Evolutionary conservation across 1,140 invertebrate species (phyloP), one percentile per base, ranked within the genome.

Genomic region (Campoletis sonorensis): DNA sequence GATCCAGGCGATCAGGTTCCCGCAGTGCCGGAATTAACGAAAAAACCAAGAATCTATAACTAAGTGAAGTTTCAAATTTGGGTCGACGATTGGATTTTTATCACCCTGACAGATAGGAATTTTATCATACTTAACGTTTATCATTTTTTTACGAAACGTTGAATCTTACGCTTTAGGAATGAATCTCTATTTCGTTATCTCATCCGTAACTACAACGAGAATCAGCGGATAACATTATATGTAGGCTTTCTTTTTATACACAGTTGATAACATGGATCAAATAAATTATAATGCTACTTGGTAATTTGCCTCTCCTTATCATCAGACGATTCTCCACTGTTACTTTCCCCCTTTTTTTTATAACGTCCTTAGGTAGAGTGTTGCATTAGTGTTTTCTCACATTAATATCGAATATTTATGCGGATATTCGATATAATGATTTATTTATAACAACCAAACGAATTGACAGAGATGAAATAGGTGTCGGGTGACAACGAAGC

Each of bases 1-100:
- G 84, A 79, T 18, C 54, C 78, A 15, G 13, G 72, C 4, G 78
- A 81, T 78, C 84, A 83, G 78, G 81, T 33, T 15, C 79, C 79
- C 33, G 82, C 73, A 4, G 30, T 83, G 3, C 26, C 79, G 18
- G 89, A 87, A 79, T 82, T 76, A 16, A 85, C 85, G 27, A 91
- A 91, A 82, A 88, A 87, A 84, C 86, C 87, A 70, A 86, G 89
- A 13, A 76, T 90, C 26, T 64, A 87, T 54, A 88, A 84, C 72
- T 85, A 82, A 80, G 4, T 64, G 45, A 18, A 33, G 13, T 33
- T 51, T 37, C 26, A 54, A 49, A 23, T 61, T 58, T 72, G 23
- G 78, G 23, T 64, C 54, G 54, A 58, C 18, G 40, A 45, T 45
- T 45, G 8, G 40, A 45, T 10, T 45, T 45, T 45, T 37, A 37